Conservation (phyloP, 2,888 invertebrate species). For the Pammene fasciana region DNA sequence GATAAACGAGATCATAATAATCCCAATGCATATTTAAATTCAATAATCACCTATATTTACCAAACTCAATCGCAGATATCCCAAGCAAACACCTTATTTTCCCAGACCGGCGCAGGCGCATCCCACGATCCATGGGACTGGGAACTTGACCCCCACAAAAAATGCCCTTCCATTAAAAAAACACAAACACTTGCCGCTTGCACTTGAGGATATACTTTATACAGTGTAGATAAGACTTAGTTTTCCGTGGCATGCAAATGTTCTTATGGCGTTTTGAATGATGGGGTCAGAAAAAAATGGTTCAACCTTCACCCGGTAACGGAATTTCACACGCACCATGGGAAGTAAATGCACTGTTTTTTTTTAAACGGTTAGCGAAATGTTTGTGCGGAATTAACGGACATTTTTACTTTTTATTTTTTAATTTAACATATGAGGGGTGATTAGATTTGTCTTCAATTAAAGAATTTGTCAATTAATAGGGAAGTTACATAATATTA, state of each 20-base stretch:
- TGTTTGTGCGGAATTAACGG: background rate
- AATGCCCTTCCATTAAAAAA: background rate
- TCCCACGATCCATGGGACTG: conserved; percentile 33
- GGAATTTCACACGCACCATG: conserved; percentile 35
- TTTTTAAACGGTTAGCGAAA: conserved; percentile 7
- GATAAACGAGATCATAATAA: background rate
- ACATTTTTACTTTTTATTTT: background rate
- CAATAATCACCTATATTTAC: conserved; percentile 14
- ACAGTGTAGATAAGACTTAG: background rate
- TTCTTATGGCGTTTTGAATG: background rate
- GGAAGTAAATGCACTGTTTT: conserved; percentile 1
- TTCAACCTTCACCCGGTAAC: conserved; percentile 29
- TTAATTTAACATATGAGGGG: no score
- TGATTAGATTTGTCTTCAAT: no score
- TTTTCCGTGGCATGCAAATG: background rate
- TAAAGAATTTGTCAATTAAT: no score
- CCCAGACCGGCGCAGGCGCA: conserved; percentile 22
- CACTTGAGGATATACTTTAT: background rate
- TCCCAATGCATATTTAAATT: conserved; percentile 2
- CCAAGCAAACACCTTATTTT: conserved; percentile 26
- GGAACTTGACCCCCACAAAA: conserved; percentile 34
- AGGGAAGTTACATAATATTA: no score
- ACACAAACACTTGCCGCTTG: background rate
- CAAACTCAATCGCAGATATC: conserved; percentile 23
- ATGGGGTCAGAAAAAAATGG: conserved; percentile 24